Conservation (phyloP, 2,113 vertebrate genomes). For the Phylloscopus whistleri region DNA sequence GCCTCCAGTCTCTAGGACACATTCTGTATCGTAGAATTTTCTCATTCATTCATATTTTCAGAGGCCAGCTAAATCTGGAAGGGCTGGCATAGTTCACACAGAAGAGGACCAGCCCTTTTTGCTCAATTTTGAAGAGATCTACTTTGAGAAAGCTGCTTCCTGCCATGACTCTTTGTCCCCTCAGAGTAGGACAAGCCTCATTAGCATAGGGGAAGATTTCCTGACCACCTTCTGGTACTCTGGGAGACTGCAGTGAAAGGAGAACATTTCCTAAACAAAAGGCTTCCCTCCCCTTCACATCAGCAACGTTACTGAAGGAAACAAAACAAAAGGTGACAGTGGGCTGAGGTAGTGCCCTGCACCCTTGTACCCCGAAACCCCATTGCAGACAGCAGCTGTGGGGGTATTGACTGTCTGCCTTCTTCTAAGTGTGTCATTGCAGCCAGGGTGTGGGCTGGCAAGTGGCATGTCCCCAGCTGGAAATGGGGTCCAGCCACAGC, state of each 20-base stretch:
- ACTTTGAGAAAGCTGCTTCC: background rate
- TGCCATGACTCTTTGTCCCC: background rate
- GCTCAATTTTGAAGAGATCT: background rate
- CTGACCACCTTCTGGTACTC: background rate
- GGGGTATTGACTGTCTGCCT: background rate
- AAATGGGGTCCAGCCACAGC: background rate
- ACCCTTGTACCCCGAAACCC: background rate
- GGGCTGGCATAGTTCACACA: background rate
- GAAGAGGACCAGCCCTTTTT: background rate
- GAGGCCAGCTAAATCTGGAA: background rate
- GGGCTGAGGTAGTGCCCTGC: background rate
- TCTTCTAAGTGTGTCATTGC: background rate
- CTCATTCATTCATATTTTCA: background rate
- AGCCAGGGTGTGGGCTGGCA: background rate
- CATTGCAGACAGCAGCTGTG: background rate
- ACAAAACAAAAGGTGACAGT: background rate
- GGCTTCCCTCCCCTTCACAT: background rate
- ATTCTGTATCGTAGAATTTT: background rate
- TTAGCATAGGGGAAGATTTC: background rate
- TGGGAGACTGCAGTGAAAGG: background rate
- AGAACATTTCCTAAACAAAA: background rate
- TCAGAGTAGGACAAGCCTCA: background rate
- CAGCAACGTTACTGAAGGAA: background rate
- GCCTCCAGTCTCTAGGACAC: background rate
- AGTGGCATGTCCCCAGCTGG: background rate